phyloP scores from a whole-genome alignment of 2,797 vertebrate species.

The Crenuchus spilurus region DNA sequence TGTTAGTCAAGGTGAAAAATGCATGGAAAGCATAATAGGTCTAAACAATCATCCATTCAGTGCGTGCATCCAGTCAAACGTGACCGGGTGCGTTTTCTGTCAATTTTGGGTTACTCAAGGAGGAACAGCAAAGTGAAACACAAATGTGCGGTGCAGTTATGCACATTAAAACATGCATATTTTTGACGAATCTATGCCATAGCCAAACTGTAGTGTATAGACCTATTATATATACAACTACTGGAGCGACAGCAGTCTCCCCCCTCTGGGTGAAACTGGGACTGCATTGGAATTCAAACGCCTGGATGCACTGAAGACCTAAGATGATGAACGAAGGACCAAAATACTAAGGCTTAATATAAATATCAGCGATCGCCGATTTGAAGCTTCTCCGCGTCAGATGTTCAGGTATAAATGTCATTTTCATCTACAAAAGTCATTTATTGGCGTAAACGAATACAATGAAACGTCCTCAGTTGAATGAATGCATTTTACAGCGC shows the following conservation, averaged over 20 bases:
- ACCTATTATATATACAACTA: not conserved
- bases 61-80: not conserved
- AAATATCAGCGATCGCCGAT: constrained; percentile 10
- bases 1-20: not conserved
- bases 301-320: not conserved
- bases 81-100: no score
- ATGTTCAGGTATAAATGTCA: constrained; percentile 30
- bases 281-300: constrained; percentile 59
- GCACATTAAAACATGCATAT: not conserved
- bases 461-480: not conserved
- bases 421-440: not conserved
- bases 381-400: not conserved
- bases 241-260: constrained; percentile 61
- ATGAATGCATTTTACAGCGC: not conserved
- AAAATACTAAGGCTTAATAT: not conserved
- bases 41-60: not conserved
- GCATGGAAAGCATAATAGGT: not conserved
- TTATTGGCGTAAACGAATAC: not conserved
- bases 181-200: not conserved
- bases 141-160: no score
- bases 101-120: no score
- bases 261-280: constrained; percentile 73
- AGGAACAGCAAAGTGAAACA: no score
- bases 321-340: constrained; percentile 1
- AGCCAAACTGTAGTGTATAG: not conserved